Evolutionary conservation across 1,140 invertebrate genomes (phyloP).

Genomic region (Nixonia krombeini): DNA sequence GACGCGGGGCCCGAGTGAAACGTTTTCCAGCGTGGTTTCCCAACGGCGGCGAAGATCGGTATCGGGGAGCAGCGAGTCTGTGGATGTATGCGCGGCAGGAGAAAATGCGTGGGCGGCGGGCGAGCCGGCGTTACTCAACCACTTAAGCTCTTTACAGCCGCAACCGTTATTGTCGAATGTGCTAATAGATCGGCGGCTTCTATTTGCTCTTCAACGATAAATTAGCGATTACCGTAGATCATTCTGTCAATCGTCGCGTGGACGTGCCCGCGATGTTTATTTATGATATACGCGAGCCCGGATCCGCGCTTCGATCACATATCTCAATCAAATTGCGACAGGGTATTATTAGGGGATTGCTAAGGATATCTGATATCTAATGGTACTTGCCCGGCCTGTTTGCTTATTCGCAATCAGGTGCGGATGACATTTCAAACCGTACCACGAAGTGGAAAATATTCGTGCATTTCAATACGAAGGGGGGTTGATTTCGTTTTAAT

Average conservation of each 20-base stretch:
- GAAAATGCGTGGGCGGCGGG: constrained; percentile 55
- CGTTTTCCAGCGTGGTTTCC: constrained; percentile 16
- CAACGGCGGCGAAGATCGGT: constrained; percentile 50
- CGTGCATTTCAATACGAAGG: too few species aligned
- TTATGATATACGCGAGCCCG: too few species aligned
- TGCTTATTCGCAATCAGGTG: too few species aligned
- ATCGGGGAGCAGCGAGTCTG: constrained; percentile 38
- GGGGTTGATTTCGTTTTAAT: too few species aligned
- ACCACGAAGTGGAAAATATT: too few species aligned
- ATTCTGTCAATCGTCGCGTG: constrained; percentile 38
- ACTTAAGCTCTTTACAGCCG: constrained; percentile 54
- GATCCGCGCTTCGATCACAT: too few species aligned
- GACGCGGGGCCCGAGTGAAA: background rate
- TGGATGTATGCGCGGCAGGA: constrained; percentile 29
- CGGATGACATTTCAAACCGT: too few species aligned
- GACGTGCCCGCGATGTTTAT: constrained; percentile 15
- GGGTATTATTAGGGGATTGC: too few species aligned
- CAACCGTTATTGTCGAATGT: constrained; percentile 58
- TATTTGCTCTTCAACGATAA: constrained; percentile 58
- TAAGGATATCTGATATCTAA: too few species aligned
- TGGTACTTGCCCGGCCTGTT: too few species aligned
- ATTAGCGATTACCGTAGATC: constrained; percentile 53
- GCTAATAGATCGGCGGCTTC: constrained; percentile 60
- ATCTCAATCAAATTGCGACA: too few species aligned
- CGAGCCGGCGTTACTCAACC: constrained; percentile 56